These are phyloP conservation scores for Pollachius pollachius DNA, from an alignment of 2,113 vertebrate species.

Conservation along the genomic window DNA sequence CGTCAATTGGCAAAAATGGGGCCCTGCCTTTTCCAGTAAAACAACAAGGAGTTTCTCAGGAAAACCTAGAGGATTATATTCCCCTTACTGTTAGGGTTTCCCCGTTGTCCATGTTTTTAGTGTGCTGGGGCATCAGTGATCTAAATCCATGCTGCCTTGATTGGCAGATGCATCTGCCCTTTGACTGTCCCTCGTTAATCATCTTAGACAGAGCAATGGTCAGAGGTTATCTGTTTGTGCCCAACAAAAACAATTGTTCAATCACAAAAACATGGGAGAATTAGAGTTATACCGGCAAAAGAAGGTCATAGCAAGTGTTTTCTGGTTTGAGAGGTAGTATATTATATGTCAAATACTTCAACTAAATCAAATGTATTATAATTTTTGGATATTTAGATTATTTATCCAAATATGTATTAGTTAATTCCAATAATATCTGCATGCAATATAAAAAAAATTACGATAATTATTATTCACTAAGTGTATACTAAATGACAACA, in stretches of 20 bases:
- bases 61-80: slow-evolving; percentile 35
- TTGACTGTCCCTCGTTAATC: slow-evolving; percentile 25
- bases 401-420: background rate
- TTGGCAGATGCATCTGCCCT: slow-evolving; percentile 62
- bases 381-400: too few species aligned
- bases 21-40: background rate
- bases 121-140: slow-evolving; percentile 47
- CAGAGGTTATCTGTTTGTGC: background rate
- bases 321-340: background rate
- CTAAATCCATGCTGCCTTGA: slow-evolving; percentile 57
- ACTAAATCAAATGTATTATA: too few species aligned
- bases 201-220: slow-evolving; percentile 15
- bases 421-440: background rate
- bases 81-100: slow-evolving; percentile 19
- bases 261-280: background rate
- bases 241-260: background rate
- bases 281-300: background rate
- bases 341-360: too few species aligned
- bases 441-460: background rate
- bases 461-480: background rate
- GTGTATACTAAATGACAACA: too few species aligned
- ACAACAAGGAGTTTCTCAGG: slow-evolving; percentile 23
- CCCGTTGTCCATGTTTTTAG: background rate
- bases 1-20: background rate
- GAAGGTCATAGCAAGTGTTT: background rate